Conservation (phyloP, 2,113 vertebrate genomes). For the Poicephalus gulielmi region DNA sequence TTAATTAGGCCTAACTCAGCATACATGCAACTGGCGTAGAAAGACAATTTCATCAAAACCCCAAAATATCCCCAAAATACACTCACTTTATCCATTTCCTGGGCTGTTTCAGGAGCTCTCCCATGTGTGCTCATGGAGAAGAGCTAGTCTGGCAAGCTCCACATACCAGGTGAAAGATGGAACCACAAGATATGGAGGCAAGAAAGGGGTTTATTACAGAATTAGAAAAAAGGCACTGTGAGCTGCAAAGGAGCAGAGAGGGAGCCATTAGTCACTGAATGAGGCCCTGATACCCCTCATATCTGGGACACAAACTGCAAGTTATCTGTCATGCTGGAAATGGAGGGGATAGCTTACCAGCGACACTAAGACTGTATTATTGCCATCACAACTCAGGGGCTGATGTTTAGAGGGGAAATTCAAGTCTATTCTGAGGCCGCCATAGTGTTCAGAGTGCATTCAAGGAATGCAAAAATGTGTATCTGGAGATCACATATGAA, state of each 20-base stretch:
- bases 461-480: background rate
- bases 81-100: background rate
- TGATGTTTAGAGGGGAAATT: background rate
- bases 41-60: background rate
- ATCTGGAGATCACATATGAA: background rate
- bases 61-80: background rate
- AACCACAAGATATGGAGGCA: background rate
- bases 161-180: background rate
- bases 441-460: background rate
- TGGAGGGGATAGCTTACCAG: accelerated
- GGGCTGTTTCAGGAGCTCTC: background rate
- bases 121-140: accelerated
- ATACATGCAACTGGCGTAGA: background rate
- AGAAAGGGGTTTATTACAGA: background rate
- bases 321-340: background rate
- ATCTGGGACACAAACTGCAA: background rate
- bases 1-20: background rate
- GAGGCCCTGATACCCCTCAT: accelerated
- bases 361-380: accelerated
- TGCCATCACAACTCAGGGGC: background rate
- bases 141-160: background rate
- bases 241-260: background rate
- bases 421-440: background rate
- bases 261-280: accelerated
- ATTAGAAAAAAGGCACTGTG: background rate